A percentile compares a stretch with the other conserved stretches of the same genome.
These are phyloP conservation scores for Drosophila prosaltans DNA, from an alignment of 1,140 invertebrate species.

Conservation along the genomic window DNA sequence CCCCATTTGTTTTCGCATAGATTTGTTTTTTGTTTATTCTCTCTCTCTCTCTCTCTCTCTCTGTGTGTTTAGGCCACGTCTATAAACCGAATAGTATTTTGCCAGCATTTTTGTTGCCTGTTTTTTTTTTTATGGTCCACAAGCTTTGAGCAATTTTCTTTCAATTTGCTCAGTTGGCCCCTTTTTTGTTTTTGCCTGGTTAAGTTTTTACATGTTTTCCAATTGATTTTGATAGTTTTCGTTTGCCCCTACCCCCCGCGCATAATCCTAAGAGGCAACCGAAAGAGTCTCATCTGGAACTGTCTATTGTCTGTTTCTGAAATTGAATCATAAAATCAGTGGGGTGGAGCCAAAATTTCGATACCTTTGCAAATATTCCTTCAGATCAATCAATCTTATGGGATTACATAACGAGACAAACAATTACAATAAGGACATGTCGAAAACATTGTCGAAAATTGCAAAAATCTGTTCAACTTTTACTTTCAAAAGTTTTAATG, in stretches of 20 bases:
- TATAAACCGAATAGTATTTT: conserved; percentile 10
- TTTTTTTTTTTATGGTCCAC: conserved; percentile 7
- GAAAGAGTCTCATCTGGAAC: neutral
- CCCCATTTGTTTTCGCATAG: conserved; percentile 15
- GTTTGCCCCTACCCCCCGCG: too few relatives aligned
- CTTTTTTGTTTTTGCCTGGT: conserved; percentile 50
- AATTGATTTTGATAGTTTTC: conserved; percentile 49
- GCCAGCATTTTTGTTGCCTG: neutral
- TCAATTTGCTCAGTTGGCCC: conserved; percentile 57
- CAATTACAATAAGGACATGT: too few relatives aligned
- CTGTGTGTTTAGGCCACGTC: neutral
- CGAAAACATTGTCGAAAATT: too few relatives aligned
- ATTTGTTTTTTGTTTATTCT: conserved; percentile 1
- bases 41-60: neutral
- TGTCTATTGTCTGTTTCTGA: neutral
- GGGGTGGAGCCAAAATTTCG: neutral
- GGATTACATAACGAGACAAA: too few relatives aligned
- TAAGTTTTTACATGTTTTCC: conserved; percentile 43
- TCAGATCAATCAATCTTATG: too few relatives aligned
- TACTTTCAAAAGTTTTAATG: too few relatives aligned
- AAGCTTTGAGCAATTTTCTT: conserved; percentile 58
- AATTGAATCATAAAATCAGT: neutral
- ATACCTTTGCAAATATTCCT: neutral
- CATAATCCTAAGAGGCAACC: too few relatives aligned
- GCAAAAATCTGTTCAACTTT: too few relatives aligned